These are phyloP conservation scores for Drosophila insularis DNA, from an alignment of 1,140 invertebrate genomes.

Conservation along the genomic window DNA sequence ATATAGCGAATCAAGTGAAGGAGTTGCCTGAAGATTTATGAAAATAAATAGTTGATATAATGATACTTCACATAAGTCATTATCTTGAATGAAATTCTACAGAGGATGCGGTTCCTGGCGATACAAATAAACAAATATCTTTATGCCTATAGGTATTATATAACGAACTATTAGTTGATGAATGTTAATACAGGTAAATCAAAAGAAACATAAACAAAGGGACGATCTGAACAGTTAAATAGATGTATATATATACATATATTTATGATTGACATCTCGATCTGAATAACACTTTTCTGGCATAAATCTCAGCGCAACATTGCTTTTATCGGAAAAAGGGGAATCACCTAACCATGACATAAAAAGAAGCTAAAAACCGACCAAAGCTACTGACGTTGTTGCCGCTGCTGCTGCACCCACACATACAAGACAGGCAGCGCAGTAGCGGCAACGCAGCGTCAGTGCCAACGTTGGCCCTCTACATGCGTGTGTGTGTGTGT, in stretches of 20 bases:
- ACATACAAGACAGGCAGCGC: constrained; percentile 11
- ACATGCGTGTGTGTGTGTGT: constrained; percentile 37
- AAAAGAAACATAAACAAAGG: no score
- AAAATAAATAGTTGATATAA: not conserved
- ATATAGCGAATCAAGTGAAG: not conserved
- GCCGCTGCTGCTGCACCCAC: constrained; percentile 41
- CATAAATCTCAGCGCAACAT: no score
- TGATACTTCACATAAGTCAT: not conserved
- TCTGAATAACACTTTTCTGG: not conserved
- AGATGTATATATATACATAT: no score
- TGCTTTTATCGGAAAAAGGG: constrained; percentile 3
- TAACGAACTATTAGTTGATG: no score
- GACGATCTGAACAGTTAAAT: no score
- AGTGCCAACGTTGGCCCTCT: constrained; percentile 15
- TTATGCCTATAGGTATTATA: no score
- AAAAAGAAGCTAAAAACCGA: constrained; percentile 10
- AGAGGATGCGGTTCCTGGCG: no score
- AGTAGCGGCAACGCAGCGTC: constrained; percentile 12
- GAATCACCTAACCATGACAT: constrained; percentile 44
- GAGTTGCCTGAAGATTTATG: not conserved
- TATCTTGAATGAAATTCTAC: no score
- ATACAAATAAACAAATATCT: no score
- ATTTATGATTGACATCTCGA: not conserved
- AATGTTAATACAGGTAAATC: no score
- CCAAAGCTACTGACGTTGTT: constrained; percentile 18